These are phyloP conservation scores for Caenorhabditis doughertyi DNA, from an alignment of 2,888 invertebrate genomes.

Conservation along the genomic window DNA sequence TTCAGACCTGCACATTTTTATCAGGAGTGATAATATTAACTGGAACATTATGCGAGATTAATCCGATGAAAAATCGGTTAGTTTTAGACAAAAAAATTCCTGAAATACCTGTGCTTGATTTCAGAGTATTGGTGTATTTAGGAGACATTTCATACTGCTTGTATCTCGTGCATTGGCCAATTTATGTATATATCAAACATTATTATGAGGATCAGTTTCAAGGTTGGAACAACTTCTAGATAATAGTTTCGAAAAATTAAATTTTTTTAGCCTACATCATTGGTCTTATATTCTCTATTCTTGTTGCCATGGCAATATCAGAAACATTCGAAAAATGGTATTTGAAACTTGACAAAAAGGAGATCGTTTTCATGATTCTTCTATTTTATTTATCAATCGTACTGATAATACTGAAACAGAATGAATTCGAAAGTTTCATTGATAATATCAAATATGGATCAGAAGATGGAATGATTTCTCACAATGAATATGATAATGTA, in stretches of 20 bases:
- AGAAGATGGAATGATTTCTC: conserved; percentile 30
- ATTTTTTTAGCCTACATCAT: too few species aligned
- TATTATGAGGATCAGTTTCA: conserved; percentile 48
- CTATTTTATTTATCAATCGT: conserved; percentile 46
- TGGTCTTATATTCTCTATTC: too few species aligned
- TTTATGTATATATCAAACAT: conserved; percentile 63
- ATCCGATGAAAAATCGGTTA: conserved; percentile 36
- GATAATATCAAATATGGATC: conserved; percentile 45
- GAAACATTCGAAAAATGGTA: conserved; percentile 69
- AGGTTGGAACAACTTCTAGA: neutral
- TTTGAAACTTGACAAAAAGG: conserved; percentile 31
- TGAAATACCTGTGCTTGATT: neutral
- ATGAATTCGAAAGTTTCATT: conserved; percentile 4
- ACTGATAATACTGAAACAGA: conserved; percentile 18
- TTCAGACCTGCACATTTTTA: conserved; percentile 44
- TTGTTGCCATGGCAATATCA: conserved; percentile 40
- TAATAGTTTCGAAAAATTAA: too few species aligned
- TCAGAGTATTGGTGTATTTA: conserved; percentile 55
- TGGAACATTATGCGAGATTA: conserved; percentile 22
- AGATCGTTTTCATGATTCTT: conserved; percentile 35
- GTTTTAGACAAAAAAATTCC: too few species aligned
- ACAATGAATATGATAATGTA: conserved; percentile 52
- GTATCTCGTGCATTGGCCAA: conserved; percentile 69
- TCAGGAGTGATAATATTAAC: conserved; percentile 34
- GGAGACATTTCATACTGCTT: conserved; percentile 68